Base-by-base conservation (phyloP, 2,113 vertebrate species). In the Gasterosteus aculeatus region DNA sequence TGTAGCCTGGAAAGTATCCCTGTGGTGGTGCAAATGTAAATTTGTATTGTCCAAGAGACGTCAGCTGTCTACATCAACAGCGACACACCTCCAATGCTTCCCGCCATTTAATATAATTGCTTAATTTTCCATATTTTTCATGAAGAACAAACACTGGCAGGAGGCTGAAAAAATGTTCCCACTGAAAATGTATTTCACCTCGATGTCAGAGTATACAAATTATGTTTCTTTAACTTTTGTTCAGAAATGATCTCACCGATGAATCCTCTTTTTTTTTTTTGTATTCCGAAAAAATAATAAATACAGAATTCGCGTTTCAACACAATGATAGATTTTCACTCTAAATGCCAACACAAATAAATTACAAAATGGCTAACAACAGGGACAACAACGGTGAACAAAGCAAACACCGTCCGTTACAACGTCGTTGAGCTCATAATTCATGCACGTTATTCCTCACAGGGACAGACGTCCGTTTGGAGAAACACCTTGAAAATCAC, bases 401-500 rank as follows among this genome's bases (percentile, higher is more conserved):
- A 46, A 14, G 0, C 44, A 46, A 46, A 46, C 4, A 16, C 15
- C 5, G 33, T 33, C 33, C 5, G 33, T 33, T 33, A 33, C 33
- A 33, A 4, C 33, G 33, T 33, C 5, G 33, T 33, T 33, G 33
- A 33, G 35, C 35, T 38, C 6, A 38, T 38, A 38, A 6, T 38
- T 38, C 33, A 38, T 38, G 35, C 35, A 38, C 7, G 5, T 38
- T 38, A 38, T 38, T 38, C 5, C 35, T 38, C 35, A 7, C 35
- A 38, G 35, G 35, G 35, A 38, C 5, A 39, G 38, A 6, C 56
- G 41, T 19, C 35, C 38, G 54, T 56, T 62, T 60, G 22, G 35
- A 60, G 54, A 38, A 14, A 49, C 31, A 16, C 62, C 54, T 61
- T n/a, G 22, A 68, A 66, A 72, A 75, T 61, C 64, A n/a, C 69